Percentiles rank a stretch among this genome's conserved stretches.
Evolutionary conservation across 2,797 vertebrate species (phyloP).

Genomic region (Pantherophis alleghaniensis): DNA sequence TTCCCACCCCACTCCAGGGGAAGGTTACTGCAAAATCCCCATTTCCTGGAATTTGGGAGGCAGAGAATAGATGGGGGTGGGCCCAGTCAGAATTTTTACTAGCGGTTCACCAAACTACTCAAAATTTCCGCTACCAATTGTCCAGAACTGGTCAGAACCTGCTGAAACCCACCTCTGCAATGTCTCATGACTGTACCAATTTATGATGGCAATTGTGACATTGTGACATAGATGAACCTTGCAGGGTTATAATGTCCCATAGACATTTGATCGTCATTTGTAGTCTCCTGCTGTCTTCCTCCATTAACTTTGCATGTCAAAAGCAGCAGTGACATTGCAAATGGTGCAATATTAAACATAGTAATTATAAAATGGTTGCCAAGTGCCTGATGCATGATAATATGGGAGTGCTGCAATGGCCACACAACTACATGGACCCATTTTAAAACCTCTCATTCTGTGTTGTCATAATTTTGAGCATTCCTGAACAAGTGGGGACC

Average conservation of each 20-base stretch:
- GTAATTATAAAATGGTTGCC: neutral
- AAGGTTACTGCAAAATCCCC: too few species aligned
- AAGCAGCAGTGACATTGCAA: neutral
- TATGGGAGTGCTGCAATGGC: neutral
- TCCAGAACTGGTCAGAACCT: too few species aligned
- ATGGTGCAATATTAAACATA: neutral
- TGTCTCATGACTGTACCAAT: neutral
- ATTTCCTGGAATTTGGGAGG: too few species aligned
- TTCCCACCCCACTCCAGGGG: too few species aligned
- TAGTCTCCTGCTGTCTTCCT: neutral
- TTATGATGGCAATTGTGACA: neutral
- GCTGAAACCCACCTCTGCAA: neutral
- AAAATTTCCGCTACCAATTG: too few species aligned
- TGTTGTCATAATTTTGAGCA: neutral
- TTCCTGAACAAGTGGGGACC: neutral
- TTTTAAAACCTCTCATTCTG: neutral
- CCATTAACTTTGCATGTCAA: neutral
- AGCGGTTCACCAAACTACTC: too few species aligned
- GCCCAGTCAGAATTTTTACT: too few species aligned
- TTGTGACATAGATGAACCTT: neutral
- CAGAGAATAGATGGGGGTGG: too few species aligned
- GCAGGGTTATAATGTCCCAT: neutral
- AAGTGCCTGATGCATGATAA: neutral
- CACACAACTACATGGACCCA: neutral
- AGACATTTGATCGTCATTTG: neutral